Evolutionary conservation across 2,113 vertebrate species (phyloP).

Genomic region (Rhabdomys dilectus): DNA sequence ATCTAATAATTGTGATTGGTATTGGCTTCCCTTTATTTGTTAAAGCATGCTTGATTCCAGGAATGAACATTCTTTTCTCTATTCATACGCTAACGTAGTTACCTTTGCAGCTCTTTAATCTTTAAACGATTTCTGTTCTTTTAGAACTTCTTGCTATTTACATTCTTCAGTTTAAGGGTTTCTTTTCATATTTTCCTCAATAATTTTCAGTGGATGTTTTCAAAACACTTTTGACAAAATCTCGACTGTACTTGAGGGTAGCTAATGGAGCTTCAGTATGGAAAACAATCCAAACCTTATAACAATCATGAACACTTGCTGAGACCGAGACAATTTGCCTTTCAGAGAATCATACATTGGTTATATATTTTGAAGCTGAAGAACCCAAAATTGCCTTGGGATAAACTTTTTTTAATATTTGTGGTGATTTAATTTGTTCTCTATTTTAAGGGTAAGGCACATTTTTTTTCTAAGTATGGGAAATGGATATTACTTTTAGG

Average conservation of each 20-base stretch:
- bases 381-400: background rate
- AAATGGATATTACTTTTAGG: background rate
- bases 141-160: background rate
- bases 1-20: slow-evolving; percentile 61
- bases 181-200: slow-evolving; percentile 25
- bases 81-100: background rate
- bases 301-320: background rate
- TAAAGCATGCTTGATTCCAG: slow-evolving; percentile 2
- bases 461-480: background rate
- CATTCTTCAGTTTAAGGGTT: background rate
- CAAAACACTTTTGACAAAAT: slow-evolving; percentile 48
- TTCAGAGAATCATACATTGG: background rate
- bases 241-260: background rate
- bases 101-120: background rate
- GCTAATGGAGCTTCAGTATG: slow-evolving; percentile 27
- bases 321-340: background rate
- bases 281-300: background rate
- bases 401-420: background rate
- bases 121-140: slow-evolving; percentile 61
- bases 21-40: slow-evolving; percentile 54
- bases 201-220: slow-evolving; percentile 36
- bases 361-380: background rate
- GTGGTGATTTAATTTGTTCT: background rate
- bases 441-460: background rate
- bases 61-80: slow-evolving; percentile 41